phyloP scores from a whole-genome alignment of 2,113 vertebrate genomes.

The Protobothrops flavoviridis region DNA sequence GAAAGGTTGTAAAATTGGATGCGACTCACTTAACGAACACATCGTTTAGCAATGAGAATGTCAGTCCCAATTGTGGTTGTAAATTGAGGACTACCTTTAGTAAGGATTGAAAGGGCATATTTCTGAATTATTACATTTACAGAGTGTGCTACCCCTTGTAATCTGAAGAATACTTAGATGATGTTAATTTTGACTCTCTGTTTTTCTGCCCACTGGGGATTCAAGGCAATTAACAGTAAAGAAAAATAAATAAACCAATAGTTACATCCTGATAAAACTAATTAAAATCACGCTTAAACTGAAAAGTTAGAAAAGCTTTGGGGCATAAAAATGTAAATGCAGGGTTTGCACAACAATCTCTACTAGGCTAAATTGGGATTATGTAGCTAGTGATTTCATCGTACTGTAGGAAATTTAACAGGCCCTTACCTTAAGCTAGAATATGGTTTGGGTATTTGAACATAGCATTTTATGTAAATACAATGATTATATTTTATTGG shows the following conservation, averaged over 20 bases:
- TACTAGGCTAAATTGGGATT: background rate
- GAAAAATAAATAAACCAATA: background rate
- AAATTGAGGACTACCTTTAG: background rate
- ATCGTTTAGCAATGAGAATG: background rate
- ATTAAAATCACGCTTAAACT: background rate
- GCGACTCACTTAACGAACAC: background rate
- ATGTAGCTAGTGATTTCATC: background rate
- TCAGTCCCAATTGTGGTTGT: background rate
- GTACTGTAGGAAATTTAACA: background rate
- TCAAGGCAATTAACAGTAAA: background rate
- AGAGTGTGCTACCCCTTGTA: background rate
- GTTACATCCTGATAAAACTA: background rate
- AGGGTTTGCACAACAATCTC: background rate
- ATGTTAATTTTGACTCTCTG: background rate
- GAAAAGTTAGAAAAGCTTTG: background rate
- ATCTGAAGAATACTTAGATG: background rate
- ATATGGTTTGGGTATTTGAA: background rate
- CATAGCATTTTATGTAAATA: background rate
- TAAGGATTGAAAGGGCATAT: background rate
- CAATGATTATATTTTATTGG: background rate
- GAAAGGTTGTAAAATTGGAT: background rate
- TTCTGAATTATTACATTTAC: background rate
- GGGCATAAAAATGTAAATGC: background rate
- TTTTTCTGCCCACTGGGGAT: background rate
- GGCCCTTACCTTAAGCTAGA: background rate